phyloP scores from a whole-genome alignment of 2,113 vertebrate genomes.

The Rutilus rutilus region DNA sequence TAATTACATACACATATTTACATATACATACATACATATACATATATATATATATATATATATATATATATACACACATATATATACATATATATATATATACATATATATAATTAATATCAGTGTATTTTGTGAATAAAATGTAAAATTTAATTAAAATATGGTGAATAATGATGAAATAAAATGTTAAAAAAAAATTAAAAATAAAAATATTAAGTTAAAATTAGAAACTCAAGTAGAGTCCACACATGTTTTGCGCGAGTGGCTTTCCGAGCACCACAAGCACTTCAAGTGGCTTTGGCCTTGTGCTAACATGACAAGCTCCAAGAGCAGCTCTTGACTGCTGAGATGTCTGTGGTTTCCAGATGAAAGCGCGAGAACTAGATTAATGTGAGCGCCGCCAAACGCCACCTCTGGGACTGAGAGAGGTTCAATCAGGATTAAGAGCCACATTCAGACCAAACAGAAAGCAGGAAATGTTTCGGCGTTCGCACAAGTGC shows the following conservation, averaged over 20 bases:
- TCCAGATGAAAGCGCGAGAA: not conserved
- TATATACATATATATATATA: no score
- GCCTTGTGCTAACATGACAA: constrained; percentile 20
- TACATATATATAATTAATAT: no score
- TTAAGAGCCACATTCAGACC: constrained; percentile 23
- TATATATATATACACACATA: no score
- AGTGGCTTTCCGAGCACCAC: not conserved
- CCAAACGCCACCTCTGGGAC: constrained; percentile 10
- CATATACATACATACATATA: no score
- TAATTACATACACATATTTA: no score
- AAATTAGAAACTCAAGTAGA: constrained; percentile 2
- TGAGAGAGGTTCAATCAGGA: not conserved
- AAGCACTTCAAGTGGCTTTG: constrained; percentile 40
- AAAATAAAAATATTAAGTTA: not conserved
- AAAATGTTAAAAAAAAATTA: not conserved
- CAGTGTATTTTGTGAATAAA: no score
- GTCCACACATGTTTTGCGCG: not conserved
- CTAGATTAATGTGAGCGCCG: not conserved
- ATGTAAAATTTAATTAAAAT: not conserved
- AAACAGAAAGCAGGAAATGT: constrained; percentile 15
- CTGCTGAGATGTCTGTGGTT: constrained; percentile 31
- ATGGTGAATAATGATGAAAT: not conserved
- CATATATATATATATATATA: no score
- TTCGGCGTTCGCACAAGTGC: not conserved
- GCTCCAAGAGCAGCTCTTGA: constrained; percentile 20